Evolutionary conservation across 1,140 invertebrate genomes (phyloP), one percentile per base, ranked within the genome.

Genomic region (Pygmarrhopalites habei): DNA sequence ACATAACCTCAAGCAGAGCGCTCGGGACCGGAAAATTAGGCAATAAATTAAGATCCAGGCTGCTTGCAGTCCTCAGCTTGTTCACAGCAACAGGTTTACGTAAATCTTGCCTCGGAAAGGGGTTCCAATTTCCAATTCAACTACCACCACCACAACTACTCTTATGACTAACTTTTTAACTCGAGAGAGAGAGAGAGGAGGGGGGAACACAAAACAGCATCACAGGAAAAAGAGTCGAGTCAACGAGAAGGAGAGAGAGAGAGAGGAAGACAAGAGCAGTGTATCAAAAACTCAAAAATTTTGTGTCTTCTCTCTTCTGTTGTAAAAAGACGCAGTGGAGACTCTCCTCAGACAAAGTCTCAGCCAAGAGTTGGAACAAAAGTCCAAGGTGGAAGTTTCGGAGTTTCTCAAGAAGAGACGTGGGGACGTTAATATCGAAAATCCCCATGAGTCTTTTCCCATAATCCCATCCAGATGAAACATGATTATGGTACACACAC

Each of bases 11-110:
- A 60, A 64, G 62, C 57, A 39, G 46, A 66, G 46, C 15, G 32
- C 64, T 66, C 60, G 60, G 58, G 64, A 66, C 64, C 64, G 64
- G 64, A 62, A 66, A 66, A 66, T 66, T 66, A 66, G 64, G 53
- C 64, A 66, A 66, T 66, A 66, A 66, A 66, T 66, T 66, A 66
- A 62, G 60, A 58, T 19, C 23, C 41, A 60, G 46, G 55, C n/a
- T 51, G 35, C 62, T 55, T 23, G 41, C 26, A 65, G 63, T 65
- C 49, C 58, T 53, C 44, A 47, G 49, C 58, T 49, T 65, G 64
- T 56, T 56, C 58, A 60, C 52, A 30, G 62, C 62, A 65, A 65
- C 64, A 65, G 58, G 64, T 60, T 65, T 64, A 49, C 41, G 44
- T 64, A 64, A 64, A 64, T 64, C 55, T 64, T 64, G 44, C 39